phyloP scores from a whole-genome alignment of 2,113 vertebrate species.

The Sander vitreus region DNA sequence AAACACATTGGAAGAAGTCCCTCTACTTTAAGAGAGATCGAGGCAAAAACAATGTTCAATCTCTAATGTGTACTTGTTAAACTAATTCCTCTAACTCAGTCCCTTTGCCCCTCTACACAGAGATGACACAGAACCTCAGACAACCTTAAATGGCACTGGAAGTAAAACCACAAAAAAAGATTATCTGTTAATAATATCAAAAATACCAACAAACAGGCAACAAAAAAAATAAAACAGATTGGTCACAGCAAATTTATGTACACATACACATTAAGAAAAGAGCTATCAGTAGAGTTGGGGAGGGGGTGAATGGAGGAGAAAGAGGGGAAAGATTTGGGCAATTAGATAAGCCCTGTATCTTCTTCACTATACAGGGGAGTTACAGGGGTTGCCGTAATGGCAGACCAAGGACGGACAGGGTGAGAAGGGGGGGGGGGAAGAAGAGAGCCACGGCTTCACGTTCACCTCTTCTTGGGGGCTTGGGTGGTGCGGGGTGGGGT shows the following conservation, averaged over 20 bases:
- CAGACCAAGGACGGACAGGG: conserved; percentile 50
- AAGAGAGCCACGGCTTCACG: conserved; percentile 29
- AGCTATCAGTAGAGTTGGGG: conserved; percentile 70
- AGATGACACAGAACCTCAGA: conserved; percentile 62
- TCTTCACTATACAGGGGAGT: conserved; percentile 67
- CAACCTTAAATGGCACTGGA: conserved; percentile 67
- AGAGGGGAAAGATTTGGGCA: conserved; percentile 47
- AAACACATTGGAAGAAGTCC: conserved; percentile 41
- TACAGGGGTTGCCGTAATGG: conserved; percentile 65
- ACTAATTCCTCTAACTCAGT: conserved; percentile 44
- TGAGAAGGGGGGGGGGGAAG: neutral
- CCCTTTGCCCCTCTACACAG: conserved; percentile 33
- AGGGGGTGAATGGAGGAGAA: conserved; percentile 21
- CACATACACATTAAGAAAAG: conserved; percentile 85
- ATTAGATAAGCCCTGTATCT: conserved; percentile 74
- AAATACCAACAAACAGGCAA: conserved; percentile 82
- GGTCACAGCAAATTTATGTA: conserved; percentile 86
- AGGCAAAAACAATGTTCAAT: conserved; percentile 63
- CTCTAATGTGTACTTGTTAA: conserved; percentile 36
- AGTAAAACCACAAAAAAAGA: conserved; percentile 68
- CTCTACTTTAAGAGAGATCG: conserved; percentile 54
- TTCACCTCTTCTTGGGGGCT: conserved; percentile 84
- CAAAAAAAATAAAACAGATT: conserved; percentile 62
- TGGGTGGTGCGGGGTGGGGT: conserved; percentile 82
- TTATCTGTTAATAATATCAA: conserved; percentile 79